Base-by-base conservation (phyloP, 2,888 invertebrate genomes). In the Folsomia candida region DNA sequence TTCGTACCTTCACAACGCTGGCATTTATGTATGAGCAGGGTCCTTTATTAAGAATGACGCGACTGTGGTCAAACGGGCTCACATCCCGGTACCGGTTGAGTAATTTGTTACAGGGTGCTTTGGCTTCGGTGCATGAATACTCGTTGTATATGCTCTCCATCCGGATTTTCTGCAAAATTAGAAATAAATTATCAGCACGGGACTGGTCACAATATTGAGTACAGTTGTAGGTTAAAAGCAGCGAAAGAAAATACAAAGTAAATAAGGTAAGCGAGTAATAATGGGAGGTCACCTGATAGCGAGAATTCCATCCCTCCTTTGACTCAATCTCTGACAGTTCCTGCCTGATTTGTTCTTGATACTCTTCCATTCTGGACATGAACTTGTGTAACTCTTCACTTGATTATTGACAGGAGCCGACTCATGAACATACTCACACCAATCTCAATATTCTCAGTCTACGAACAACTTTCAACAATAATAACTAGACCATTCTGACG, bases 31-130 rank as follows among this genome's bases (percentile, higher is more conserved):
- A 97, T 84, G 96, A 92, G 54, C 88, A 88, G 63, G 88, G 85
- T 75, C 89, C 89, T 81, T 90, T 87, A 78, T 88, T 85, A 59
- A 97, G 85, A 67, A 91, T 85, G 74, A 97, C 91, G 77, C 97
- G 87, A 82, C 92, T 93, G 83, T 97, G 95, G 84, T 97, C 97
- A 83, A 92, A 97, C 1, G 97, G 97, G 83, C 91, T 93, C 9
- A 97, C 97, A 87, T 97, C 97, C 81, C 94, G 86, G 84, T 97
- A 97, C 81, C 97, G 88, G 85, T 97, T 97, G 78, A 95, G 85
- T 72, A 87, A 87, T 82, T 91, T 90, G 83, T 94, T 94, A 81
- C 90, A 87, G 4, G 89, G 87, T 81, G 90, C 91, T 81, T 88
- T 88, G 6, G 93, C 91, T 83, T 92, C 92, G 70, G 82, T 81